A percentile compares a stretch with the other conserved stretches of the same genome.
These are phyloP conservation scores for Phania funesta DNA, from an alignment of 2,888 invertebrate species.

Conservation along the genomic window DNA sequence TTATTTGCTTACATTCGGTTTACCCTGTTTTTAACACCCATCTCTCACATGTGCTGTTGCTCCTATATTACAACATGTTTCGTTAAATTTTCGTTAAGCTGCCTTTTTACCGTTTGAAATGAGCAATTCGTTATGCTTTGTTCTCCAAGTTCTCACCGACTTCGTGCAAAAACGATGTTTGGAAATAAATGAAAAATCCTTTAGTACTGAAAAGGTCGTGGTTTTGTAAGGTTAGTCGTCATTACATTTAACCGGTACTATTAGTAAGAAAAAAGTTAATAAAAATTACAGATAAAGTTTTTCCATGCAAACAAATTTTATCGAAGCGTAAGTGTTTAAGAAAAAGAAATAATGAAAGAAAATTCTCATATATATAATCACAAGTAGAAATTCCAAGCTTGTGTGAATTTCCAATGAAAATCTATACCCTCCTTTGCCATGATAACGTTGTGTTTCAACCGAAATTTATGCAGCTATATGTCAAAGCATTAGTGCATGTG, in stretches of 20 bases:
- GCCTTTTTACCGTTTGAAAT: slow-evolving; percentile 33
- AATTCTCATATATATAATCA: not conserved
- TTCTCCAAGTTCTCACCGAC: slow-evolving; percentile 41
- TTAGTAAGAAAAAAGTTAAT: not conserved
- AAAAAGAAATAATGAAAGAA: not conserved
- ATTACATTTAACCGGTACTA: slow-evolving; percentile 51
- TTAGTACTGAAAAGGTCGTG: slow-evolving; percentile 80
- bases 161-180: slow-evolving; percentile 60
- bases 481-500: slow-evolving; percentile 50
- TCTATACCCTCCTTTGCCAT: not conserved
- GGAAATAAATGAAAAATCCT: slow-evolving; percentile 75
- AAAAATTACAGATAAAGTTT: slow-evolving; percentile 10
- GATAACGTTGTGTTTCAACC: slow-evolving; percentile 44
- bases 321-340: not conserved
- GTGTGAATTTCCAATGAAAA: not conserved
- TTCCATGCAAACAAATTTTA: too few species aligned
- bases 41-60: slow-evolving; percentile 30
- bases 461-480: slow-evolving; percentile 62
- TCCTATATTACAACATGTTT: slow-evolving; percentile 24
- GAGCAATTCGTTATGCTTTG: slow-evolving; percentile 42
- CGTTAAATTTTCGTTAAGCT: slow-evolving; percentile 61
- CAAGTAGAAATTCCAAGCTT: not conserved
- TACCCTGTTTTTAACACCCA: slow-evolving; percentile 29
- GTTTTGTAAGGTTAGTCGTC: slow-evolving; percentile 79
- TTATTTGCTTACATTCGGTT: not conserved